Conservation (phyloP, 2,797 vertebrate genomes). For the Sparidentex hasta region DNA sequence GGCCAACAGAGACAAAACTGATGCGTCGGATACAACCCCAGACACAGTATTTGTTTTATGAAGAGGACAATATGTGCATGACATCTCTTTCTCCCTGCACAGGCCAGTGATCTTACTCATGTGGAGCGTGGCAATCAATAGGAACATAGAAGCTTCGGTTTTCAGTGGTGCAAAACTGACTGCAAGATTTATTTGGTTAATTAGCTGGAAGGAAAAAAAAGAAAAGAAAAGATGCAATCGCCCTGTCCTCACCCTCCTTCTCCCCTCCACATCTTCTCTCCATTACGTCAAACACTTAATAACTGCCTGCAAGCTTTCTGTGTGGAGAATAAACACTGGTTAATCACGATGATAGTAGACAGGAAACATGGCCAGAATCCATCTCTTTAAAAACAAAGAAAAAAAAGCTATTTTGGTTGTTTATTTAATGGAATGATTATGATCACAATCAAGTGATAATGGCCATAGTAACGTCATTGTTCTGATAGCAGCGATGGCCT, state of each 20-base stretch:
- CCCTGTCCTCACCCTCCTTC: constrained; percentile 22
- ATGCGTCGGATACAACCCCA: constrained; percentile 13
- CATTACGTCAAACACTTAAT: constrained; percentile 62
- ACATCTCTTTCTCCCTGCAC: constrained; percentile 57
- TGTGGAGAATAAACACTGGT: constrained; percentile 47
- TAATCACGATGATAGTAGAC: constrained; percentile 51
- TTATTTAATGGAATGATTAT: constrained; percentile 50
- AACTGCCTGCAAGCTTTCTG: constrained; percentile 45
- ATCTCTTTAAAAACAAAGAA: constrained; percentile 22
- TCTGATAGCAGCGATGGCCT: constrained; percentile 3
- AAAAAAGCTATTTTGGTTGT: constrained; percentile 30
- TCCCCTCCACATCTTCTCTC: constrained; percentile 40
- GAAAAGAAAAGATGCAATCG: constrained; percentile 74
- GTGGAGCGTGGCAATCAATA: constrained; percentile 76
- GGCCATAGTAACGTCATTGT: constrained; percentile 3
- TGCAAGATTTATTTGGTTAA: constrained; percentile 84
- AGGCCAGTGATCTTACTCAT: constrained; percentile 75
- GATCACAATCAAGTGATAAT: constrained; percentile 41
- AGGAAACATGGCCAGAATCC: constrained; percentile 14
- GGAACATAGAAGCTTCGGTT: constrained; percentile 69
- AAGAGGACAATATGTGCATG: constrained; percentile 40
- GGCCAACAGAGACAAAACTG: constrained; percentile 37
- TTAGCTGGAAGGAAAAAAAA: constrained; percentile 69
- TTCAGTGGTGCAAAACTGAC: constrained; percentile 72
- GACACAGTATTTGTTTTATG: constrained; percentile 43